phyloP scores from a whole-genome alignment of 2,888 invertebrate genomes.

The Uropetala carovei region DNA sequence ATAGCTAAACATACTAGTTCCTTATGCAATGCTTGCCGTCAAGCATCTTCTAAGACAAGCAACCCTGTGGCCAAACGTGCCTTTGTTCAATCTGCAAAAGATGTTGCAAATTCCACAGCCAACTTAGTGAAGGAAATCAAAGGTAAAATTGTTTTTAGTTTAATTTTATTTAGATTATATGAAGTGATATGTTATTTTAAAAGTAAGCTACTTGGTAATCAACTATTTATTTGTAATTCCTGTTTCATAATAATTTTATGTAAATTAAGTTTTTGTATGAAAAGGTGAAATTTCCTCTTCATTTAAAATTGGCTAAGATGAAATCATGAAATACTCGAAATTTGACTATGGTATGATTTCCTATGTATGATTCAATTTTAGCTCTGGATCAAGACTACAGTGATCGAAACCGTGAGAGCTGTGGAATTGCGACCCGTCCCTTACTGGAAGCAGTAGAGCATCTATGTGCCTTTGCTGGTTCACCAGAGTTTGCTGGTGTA shows the following conservation, averaged over 20 bases:
- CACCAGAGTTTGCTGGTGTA: conserved; percentile 94
- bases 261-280: neutral
- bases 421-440: conserved; percentile 88
- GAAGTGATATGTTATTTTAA: too few relatives aligned
- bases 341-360: neutral
- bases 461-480: conserved; percentile 94
- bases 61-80: conserved; percentile 96
- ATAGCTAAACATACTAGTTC: conserved; percentile 98
- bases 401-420: conserved; percentile 84
- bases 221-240: neutral
- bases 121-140: conserved; percentile 96
- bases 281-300: too few relatives aligned
- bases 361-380: conserved; percentile 64
- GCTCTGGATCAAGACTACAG: conserved; percentile 88
- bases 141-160: conserved; percentile 72
- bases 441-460: conserved; percentile 93
- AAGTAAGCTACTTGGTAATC: neutral
- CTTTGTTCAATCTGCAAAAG: conserved; percentile 98
- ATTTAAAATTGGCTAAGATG: too few relatives aligned
- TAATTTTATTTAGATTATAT: conserved; percentile 30
- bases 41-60: conserved; percentile 92
- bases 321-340: too few relatives aligned
- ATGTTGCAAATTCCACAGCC: conserved; percentile 97
- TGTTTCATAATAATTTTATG: neutral
- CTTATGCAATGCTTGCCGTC: conserved; percentile 95